phyloP scores from a whole-genome alignment of 2,113 vertebrate species.

The Vulpes vulpes region DNA sequence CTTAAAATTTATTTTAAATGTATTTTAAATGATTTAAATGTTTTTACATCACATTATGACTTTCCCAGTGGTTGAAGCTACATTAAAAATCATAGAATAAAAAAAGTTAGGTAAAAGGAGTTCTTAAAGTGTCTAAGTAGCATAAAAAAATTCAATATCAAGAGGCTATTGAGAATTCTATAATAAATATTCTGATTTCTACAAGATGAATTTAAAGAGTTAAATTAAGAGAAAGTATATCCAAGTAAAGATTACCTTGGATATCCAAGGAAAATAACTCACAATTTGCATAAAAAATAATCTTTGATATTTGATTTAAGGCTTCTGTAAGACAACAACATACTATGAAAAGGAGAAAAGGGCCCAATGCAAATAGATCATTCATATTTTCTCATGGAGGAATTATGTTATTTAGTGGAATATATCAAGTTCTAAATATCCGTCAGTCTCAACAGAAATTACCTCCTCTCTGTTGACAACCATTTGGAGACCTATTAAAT shows the following conservation, averaged over 20 bases:
- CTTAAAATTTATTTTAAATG: not conserved
- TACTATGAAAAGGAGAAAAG: not conserved
- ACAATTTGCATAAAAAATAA: not conserved
- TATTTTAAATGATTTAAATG: not conserved
- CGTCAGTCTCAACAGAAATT: constrained; percentile 12
- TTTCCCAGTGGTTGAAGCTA: not conserved
- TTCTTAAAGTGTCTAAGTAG: not conserved
- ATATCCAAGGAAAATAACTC: not conserved
- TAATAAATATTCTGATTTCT: not conserved
- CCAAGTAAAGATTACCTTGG: not conserved
- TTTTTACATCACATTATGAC: not conserved
- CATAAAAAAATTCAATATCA: not conserved
- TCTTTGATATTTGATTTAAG: not conserved
- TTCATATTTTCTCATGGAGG: not conserved
- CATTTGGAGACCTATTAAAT: constrained; percentile 51
- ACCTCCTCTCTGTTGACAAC: not conserved
- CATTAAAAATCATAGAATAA: not conserved
- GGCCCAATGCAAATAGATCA: not conserved
- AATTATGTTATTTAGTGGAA: constrained; percentile 12
- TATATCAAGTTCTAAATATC: constrained; percentile 46
- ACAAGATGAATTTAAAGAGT: not conserved
- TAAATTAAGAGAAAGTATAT: constrained; percentile 1
- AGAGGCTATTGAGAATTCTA: not conserved
- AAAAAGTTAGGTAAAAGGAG: not conserved
- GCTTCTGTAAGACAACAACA: not conserved